Conservation (phyloP, 2,888 invertebrate genomes). For the Ypsolopha scabrella region DNA sequence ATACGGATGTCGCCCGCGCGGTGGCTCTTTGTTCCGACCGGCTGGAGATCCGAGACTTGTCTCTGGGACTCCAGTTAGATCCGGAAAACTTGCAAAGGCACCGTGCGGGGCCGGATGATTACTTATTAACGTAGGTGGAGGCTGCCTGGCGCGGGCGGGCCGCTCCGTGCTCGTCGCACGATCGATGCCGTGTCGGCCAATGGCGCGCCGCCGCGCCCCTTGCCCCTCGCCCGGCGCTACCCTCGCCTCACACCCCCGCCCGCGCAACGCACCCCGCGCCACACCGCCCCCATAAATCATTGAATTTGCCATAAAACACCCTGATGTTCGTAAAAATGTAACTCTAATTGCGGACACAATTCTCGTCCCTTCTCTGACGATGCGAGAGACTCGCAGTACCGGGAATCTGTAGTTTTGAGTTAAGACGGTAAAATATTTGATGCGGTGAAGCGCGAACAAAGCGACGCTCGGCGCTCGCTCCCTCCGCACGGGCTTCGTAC, state of each 20-base stretch:
- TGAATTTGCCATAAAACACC: constrained; percentile 68
- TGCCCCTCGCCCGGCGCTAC: constrained; percentile 50
- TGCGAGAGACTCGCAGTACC: constrained; percentile 13
- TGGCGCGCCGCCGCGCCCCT: constrained; percentile 61
- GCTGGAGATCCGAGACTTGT: constrained; percentile 58
- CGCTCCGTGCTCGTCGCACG: constrained; percentile 56
- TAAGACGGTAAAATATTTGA: constrained; percentile 39
- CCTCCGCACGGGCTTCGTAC: constrained; percentile 44
- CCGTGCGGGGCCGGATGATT: constrained; percentile 64
- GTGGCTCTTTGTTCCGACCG: constrained; percentile 59
- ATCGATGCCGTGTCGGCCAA: constrained; percentile 68
- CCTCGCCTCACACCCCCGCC: constrained; percentile 36
- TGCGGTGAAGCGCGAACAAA: constrained; percentile 44
- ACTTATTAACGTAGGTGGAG: constrained; percentile 71
- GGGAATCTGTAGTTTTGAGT: constrained; percentile 26
- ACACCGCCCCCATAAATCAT: constrained; percentile 68
- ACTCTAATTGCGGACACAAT: constrained; percentile 64
- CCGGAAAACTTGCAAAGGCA: constrained; percentile 66
- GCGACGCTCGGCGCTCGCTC: constrained; percentile 39
- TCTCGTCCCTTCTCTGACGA: constrained; percentile 40
- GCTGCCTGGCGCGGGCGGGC: constrained; percentile 59
- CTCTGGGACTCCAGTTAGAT: constrained; percentile 57
- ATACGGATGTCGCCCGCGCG: constrained; percentile 56
- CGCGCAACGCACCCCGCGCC: constrained; percentile 38
- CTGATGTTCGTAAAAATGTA: constrained; percentile 67